Percentiles rank a stretch among this genome's conserved stretches.
Conservation (phyloP, 2,888 invertebrate genomes). For the Nemurella pictetii region DNA sequence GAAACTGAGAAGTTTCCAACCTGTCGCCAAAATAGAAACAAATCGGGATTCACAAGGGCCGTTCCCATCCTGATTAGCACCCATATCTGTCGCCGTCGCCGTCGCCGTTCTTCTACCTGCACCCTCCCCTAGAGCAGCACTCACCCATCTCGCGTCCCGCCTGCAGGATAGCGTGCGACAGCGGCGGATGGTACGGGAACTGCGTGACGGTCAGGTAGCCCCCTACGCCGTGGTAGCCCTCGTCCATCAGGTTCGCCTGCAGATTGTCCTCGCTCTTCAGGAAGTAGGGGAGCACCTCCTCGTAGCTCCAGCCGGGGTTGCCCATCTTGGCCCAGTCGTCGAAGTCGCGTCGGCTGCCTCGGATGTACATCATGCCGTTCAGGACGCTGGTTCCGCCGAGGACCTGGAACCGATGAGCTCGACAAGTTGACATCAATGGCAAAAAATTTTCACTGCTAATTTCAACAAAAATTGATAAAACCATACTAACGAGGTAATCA, state of each 20-base stretch:
- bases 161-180: slow-evolving; percentile 76
- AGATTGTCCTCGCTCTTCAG: slow-evolving; percentile 83
- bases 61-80: no score
- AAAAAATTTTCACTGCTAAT: no score
- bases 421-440: no score
- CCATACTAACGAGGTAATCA: no score
- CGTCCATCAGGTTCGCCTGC: slow-evolving; percentile 69
- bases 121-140: no score
- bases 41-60: no score
- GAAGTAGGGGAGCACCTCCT: slow-evolving; percentile 88
- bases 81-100: no score
- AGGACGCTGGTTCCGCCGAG: slow-evolving; percentile 90
- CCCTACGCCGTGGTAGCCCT: slow-evolving; percentile 75
- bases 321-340: slow-evolving; percentile 86
- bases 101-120: no score
- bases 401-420: no score
- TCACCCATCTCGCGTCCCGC: slow-evolving; percentile 76
- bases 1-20: no score
- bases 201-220: slow-evolving; percentile 77
- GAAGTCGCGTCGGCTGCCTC: slow-evolving; percentile 84
- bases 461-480: no score
- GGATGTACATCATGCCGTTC: slow-evolving; percentile 96
- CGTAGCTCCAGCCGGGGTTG: slow-evolving; percentile 86
- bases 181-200: slow-evolving; percentile 84
- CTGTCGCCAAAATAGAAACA: no score